Conservation (phyloP, 2,888 invertebrate species). For the Loripinus fragilis region DNA sequence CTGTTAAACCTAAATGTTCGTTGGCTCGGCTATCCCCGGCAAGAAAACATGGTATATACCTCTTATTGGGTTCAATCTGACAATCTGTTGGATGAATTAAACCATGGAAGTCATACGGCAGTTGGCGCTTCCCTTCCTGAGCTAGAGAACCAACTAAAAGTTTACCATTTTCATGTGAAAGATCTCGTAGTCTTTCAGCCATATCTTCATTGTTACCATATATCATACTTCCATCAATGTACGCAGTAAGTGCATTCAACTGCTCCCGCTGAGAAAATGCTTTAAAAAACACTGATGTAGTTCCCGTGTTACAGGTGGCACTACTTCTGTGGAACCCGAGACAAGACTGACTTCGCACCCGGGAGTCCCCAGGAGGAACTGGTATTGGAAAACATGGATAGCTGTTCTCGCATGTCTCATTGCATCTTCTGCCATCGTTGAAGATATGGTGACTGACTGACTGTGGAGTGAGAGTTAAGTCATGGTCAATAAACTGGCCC, state of each 20-base stretch:
- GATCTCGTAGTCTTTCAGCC: conserved; percentile 91
- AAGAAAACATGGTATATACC: conserved; percentile 93
- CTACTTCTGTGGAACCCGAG: conserved; percentile 89
- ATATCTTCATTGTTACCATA: conserved; percentile 95
- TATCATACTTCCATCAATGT: conserved; percentile 96
- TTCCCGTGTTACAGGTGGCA: conserved; percentile 98
- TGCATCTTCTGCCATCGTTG: conserved; percentile 88
- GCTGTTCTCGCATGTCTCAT: conserved; percentile 87
- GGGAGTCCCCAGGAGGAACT: conserved; percentile 93
- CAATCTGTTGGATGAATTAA: conserved; percentile 95
- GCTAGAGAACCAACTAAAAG: conserved; percentile 86
- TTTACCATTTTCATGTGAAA: conserved; percentile 90
- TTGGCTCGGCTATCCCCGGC: conserved; percentile 98
- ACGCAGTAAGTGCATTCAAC: conserved; percentile 93
- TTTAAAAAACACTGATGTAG: conserved; percentile 95
- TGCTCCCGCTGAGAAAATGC: conserved; percentile 96
- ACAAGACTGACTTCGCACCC: conserved; percentile 86
- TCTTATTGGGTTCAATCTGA: conserved; percentile 84
- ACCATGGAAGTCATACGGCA: conserved; percentile 92
- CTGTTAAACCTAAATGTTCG: conserved; percentile 87
- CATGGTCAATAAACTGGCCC: conserved; percentile 99
- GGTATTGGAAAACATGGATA: conserved; percentile 99
- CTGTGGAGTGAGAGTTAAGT: conserved; percentile 96
- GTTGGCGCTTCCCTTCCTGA: conserved; percentile 88
- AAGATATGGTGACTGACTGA: conserved; percentile 97